Conservation (phyloP, 2,888 invertebrate species). For the Diarsia dahlii region DNA sequence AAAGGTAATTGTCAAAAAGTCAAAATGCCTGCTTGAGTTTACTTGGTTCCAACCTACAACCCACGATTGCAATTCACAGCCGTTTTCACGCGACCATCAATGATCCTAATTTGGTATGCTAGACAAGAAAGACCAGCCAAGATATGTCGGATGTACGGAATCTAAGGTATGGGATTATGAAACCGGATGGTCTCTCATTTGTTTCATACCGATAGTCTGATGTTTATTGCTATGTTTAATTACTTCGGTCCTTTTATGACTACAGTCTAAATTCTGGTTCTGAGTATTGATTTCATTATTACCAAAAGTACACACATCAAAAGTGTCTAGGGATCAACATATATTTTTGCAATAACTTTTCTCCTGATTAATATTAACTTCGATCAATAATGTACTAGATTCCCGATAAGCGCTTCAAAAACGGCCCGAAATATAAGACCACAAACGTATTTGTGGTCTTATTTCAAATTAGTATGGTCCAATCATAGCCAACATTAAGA, state of each 20-base stretch:
- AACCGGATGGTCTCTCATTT: conserved; percentile 37
- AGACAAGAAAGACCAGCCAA: conserved; percentile 33
- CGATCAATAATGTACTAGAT: too few relatives aligned
- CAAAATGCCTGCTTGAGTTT: neutral
- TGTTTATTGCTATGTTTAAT: neutral
- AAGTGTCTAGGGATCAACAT: too few relatives aligned
- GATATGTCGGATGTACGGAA: conserved; percentile 10
- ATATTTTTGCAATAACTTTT: too few relatives aligned
- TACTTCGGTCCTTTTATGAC: neutral
- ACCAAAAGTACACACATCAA: too few relatives aligned
- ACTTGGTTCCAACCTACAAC: neutral
- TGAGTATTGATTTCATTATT: too few relatives aligned
- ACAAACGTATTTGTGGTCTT: too few relatives aligned
- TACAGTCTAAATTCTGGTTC: neutral
- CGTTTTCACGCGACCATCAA: neutral
- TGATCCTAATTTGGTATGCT: neutral
- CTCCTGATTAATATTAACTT: too few relatives aligned
- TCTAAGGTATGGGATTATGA: conserved; percentile 16
- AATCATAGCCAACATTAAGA: too few relatives aligned
- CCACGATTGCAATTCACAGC: neutral
- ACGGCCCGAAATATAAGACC: too few relatives aligned
- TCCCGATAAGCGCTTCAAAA: too few relatives aligned
- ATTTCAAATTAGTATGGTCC: too few relatives aligned
- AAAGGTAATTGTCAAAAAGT: neutral
- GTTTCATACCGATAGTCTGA: neutral